phyloP scores from a whole-genome alignment of 2,113 vertebrate genomes.

The Rhinopomastus cyanomelas region DNA sequence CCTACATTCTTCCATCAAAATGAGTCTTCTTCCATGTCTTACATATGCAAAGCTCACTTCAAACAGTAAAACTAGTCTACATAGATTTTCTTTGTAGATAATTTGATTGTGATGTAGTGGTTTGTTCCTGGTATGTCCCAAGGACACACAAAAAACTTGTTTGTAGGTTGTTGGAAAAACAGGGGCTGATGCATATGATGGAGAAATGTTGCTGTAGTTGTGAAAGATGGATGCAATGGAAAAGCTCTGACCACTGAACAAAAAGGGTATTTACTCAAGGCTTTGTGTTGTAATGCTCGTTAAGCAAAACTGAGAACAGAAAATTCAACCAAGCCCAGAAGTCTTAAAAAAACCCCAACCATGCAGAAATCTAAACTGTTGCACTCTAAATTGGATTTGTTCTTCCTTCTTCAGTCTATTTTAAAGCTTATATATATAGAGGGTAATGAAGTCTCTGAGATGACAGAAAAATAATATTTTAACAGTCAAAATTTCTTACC shows the following conservation, averaged over 20 bases:
- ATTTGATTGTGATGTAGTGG: background rate
- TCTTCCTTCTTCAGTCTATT: background rate
- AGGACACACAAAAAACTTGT: background rate
- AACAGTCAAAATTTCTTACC: background rate
- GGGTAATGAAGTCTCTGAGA: background rate
- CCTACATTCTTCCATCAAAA: background rate
- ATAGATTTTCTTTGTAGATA: background rate
- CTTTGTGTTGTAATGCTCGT: background rate
- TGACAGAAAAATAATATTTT: background rate
- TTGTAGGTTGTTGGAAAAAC: background rate
- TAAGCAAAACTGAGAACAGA: background rate
- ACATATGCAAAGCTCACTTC: background rate
- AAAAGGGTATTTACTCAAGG: background rate
- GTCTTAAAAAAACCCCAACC: background rate
- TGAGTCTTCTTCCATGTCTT: background rate
- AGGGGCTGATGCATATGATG: accelerated
- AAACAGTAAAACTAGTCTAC: background rate
- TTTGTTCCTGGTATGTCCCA: background rate
- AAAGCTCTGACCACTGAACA: constrained; percentile 9
- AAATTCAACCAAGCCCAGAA: background rate
- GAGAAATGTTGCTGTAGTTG: background rate
- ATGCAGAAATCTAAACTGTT: background rate
- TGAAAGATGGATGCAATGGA: background rate
- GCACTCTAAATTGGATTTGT: background rate
- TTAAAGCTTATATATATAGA: background rate